Conservation (phyloP, 2,888 invertebrate species). For the Apamea crenata region DNA sequence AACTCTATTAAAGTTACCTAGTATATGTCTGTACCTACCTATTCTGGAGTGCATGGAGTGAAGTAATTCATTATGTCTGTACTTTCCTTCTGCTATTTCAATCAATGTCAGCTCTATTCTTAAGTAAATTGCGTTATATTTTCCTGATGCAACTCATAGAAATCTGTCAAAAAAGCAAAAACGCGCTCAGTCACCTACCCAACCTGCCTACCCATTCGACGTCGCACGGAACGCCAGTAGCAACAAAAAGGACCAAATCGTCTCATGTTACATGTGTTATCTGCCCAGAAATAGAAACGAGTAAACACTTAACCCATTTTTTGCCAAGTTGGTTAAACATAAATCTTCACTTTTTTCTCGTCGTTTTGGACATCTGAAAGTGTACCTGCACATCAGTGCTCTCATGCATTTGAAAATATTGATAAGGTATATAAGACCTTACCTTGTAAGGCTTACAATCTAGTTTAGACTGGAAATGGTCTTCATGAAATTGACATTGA, state of each 20-base stretch:
- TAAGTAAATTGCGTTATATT: neutral
- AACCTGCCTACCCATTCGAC: neutral
- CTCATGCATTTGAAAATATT: conserved; percentile 70
- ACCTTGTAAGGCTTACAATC: neutral
- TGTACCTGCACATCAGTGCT: conserved; percentile 73
- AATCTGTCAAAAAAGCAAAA: neutral
- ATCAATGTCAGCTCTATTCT: neutral
- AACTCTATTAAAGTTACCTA: neutral
- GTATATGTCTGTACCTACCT: neutral
- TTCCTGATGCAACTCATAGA: neutral
- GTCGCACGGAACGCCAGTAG: conserved; percentile 57
- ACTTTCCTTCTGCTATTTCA: neutral
- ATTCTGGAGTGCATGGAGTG: neutral
- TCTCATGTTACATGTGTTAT: conserved; percentile 81
- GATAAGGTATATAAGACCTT: conserved; percentile 32
- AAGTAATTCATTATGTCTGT: neutral
- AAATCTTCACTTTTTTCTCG: conserved; percentile 77
- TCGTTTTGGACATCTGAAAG: conserved; percentile 65
- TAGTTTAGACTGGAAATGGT: conserved; percentile 39
- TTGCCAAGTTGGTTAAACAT: conserved; percentile 79
- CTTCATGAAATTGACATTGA: conserved; percentile 71
- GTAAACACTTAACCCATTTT: conserved; percentile 85
- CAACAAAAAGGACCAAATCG: conserved; percentile 63
- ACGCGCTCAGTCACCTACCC: neutral
- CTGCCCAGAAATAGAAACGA: conserved; percentile 74